These are phyloP conservation scores for Conus canariensis DNA, from an alignment of 2,888 invertebrate genomes.

Conservation along the genomic window DNA sequence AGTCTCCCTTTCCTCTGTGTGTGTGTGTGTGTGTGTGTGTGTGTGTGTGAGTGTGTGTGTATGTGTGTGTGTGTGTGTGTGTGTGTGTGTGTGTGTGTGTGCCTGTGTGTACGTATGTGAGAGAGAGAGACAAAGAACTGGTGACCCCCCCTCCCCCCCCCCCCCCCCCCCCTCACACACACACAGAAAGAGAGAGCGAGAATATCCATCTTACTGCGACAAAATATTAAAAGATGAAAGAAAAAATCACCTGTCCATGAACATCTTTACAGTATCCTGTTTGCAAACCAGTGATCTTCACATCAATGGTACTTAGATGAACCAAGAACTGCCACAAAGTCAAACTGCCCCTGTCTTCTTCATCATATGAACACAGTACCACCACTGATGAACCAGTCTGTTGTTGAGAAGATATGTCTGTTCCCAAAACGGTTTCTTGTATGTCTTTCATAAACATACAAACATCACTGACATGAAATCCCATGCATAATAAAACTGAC, in stretches of 20 bases:
- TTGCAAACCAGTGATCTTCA: constrained; percentile 65
- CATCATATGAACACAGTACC: constrained; percentile 55
- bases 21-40: no score
- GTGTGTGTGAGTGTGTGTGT: no score
- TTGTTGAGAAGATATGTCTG: background rate
- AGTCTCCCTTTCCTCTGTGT: no score
- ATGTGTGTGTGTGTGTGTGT: no score
- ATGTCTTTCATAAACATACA: constrained; percentile 30
- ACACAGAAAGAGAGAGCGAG: background rate
- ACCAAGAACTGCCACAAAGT: constrained; percentile 59
- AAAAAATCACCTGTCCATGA: constrained; percentile 70
- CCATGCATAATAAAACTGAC: constrained; percentile 42
- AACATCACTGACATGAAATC: constrained; percentile 32
- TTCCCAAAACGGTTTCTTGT: background rate
- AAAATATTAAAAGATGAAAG: no score
- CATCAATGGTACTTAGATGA: constrained; percentile 60
- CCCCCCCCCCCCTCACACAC: no score
- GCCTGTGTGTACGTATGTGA: no score
- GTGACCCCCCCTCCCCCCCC: no score
- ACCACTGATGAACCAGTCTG: constrained; percentile 47
- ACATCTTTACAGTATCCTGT: constrained; percentile 76
- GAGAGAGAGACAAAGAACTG: no score
- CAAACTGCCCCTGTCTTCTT: constrained; percentile 63
- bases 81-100: no score
- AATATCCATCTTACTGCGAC: no score